phyloP scores from a whole-genome alignment of 1,140 invertebrate species.

The Ladona fulva region DNA sequence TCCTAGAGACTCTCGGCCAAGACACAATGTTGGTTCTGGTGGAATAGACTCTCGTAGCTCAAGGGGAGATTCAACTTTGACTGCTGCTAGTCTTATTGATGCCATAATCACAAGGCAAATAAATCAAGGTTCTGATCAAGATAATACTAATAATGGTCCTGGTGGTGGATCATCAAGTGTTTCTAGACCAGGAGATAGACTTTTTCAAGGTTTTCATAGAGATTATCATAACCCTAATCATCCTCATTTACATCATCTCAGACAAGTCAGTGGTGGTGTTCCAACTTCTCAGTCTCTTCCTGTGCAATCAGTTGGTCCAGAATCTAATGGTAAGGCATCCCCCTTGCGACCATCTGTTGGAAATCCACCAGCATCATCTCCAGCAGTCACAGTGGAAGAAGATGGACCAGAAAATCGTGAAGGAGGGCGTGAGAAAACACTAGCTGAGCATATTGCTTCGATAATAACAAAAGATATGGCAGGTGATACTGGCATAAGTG shows the following conservation, averaged over 20 bases:
- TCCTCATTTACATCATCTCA: constrained; percentile 18
- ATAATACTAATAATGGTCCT: constrained; percentile 26
- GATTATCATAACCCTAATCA: constrained; percentile 27
- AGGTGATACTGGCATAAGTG: background rate
- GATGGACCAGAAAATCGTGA: constrained; percentile 2
- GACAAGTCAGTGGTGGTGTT: constrained; percentile 15
- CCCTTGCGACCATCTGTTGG: constrained; percentile 32
- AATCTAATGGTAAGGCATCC: constrained; percentile 42
- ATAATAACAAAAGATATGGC: constrained; percentile 69
- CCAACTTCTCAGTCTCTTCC: background rate
- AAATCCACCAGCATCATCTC: constrained; percentile 25
- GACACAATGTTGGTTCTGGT: constrained; percentile 5
- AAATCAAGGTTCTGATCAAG: constrained; percentile 54
- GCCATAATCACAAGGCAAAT: constrained; percentile 94
- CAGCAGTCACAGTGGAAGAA: constrained; percentile 36
- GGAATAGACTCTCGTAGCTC: background rate
- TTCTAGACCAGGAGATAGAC: constrained; percentile 42
- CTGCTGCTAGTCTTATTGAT: constrained; percentile 88
- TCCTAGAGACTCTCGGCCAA: background rate
- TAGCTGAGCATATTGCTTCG: constrained; percentile 67
- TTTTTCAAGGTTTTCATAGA: constrained; percentile 48
- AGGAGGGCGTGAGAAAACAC: constrained; percentile 35
- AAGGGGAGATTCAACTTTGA: constrained; percentile 49
- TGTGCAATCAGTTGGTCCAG: constrained; percentile 23
- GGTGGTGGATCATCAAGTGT: constrained; percentile 19